Base-by-base conservation (phyloP, 2,113 vertebrate genomes). In the Pomatostomus ruficeps region DNA sequence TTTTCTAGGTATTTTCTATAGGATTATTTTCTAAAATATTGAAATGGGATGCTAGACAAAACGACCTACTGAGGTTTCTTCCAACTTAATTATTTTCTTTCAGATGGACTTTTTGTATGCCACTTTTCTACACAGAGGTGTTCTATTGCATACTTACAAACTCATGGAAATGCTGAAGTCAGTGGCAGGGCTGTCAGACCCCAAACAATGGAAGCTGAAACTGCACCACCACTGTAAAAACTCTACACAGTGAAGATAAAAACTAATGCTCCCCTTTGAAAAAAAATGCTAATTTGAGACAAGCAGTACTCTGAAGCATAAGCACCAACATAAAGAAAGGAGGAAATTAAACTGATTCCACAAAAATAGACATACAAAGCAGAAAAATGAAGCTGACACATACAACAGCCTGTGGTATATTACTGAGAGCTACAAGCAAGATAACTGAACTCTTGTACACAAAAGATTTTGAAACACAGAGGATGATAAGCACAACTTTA, bases 271-370 rank as follows among this genome's bases (percentile, higher is more conserved):
- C 24, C 29, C 59, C 67, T 54, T 40, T 70, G 8, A 10, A 72
- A 58, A 71, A 76, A 58, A 24, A 49, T 2, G 6, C 40, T 68
- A 35, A 68, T 65, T 76, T 68, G 36, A 94, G 26, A 79, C 26
- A 91, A 72, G n/a, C 3, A 4, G 29, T n/a, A 58, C 26, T 87
- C 61, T 59, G 73, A 92, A 68, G 73, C 35, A 31, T 57, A 84
- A 91, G 55, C 45, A 75, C 33, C 23, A 66, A 45, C 12, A 57
- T 23, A 68, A 86, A 85, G 33, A 84, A 31, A 91, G 80, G 13
- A 95, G n/a, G 55, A 95, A 95, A 94, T 79, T 11, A 65, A 96
- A 94, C 11, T 75, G 22, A 94, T 55, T 89, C 76, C 73, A 93
- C 25, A 72, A 85, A 93, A 70, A 73, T 35, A 92, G 36, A 73